phyloP scores from a whole-genome alignment of 2,888 invertebrate species.

The Lomographa bimaculata region DNA sequence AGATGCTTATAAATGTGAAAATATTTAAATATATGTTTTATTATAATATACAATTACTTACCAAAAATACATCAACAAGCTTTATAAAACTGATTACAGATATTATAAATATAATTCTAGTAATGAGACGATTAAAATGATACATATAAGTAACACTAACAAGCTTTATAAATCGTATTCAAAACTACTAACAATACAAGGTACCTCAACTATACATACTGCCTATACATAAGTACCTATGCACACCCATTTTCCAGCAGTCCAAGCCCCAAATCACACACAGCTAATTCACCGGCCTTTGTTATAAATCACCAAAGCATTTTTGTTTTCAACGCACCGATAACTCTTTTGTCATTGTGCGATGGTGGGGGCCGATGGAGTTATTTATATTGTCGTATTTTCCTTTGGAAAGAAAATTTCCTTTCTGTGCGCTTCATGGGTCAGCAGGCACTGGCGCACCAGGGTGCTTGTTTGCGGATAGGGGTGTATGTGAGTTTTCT shows the following conservation, averaged over 20 bases:
- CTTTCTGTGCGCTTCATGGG: conserved; percentile 82
- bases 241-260: conserved; percentile 20
- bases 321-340: conserved; percentile 84
- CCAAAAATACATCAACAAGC: too few relatives aligned
- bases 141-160: too few relatives aligned
- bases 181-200: conserved; percentile 10
- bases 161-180: too few relatives aligned
- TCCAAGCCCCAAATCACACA: conserved; percentile 44
- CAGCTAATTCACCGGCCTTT: conserved; percentile 61
- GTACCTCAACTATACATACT: not conserved
- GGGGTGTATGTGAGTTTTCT: conserved; percentile 40
- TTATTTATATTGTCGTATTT: conserved; percentile 83
- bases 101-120: too few relatives aligned
- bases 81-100: too few relatives aligned
- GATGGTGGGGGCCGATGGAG: conserved; percentile 79
- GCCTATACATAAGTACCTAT: conserved; percentile 11
- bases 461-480: conserved; percentile 41
- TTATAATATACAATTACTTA: too few relatives aligned
- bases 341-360: conserved; percentile 84
- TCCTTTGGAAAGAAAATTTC: conserved; percentile 79
- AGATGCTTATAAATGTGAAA: too few relatives aligned
- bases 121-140: too few relatives aligned
- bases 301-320: conserved; percentile 79
- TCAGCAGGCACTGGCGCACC: conserved; percentile 74
- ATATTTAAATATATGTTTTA: too few relatives aligned